phyloP scores from a whole-genome alignment of 1,140 invertebrate genomes.

The Geopemphigus sp. region DNA sequence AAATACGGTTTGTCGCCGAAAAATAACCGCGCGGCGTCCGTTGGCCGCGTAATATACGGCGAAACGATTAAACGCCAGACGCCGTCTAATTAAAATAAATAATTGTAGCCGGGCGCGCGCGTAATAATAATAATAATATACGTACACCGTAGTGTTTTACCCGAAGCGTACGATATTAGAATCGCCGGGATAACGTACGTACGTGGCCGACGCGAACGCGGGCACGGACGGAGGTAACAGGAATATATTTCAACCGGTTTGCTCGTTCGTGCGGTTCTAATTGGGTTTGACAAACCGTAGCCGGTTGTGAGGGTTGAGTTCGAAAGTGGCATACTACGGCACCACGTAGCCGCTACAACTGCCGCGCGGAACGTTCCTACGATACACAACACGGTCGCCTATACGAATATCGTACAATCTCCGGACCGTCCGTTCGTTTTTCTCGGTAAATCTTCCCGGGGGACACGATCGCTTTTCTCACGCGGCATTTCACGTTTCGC shows the following conservation, averaged over 20 bases:
- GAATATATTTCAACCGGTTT: conserved; percentile 29
- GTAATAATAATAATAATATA: too few species aligned
- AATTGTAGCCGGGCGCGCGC: too few species aligned
- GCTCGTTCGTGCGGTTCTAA: conserved; percentile 44
- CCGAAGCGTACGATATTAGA: background rate
- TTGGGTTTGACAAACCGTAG: conserved; percentile 41
- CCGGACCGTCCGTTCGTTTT: too few species aligned
- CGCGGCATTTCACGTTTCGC: too few species aligned
- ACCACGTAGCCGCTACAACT: background rate
- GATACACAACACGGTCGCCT: too few species aligned
- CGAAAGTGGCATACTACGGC: background rate
- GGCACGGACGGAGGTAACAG: background rate
- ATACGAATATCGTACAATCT: too few species aligned
- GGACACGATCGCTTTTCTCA: background rate
- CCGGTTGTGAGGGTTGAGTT: conserved; percentile 22
- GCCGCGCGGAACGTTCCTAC: too few species aligned
- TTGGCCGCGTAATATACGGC: too few species aligned
- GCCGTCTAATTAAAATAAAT: background rate
- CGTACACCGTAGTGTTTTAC: background rate
- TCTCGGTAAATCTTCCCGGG: background rate
- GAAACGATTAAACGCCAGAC: background rate
- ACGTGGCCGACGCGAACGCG: background rate
- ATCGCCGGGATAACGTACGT: background rate
- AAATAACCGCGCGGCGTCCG: too few species aligned
- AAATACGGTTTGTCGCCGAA: too few species aligned